Conservation (phyloP, 2,797 vertebrate genomes). For the Ceryle rudis region DNA sequence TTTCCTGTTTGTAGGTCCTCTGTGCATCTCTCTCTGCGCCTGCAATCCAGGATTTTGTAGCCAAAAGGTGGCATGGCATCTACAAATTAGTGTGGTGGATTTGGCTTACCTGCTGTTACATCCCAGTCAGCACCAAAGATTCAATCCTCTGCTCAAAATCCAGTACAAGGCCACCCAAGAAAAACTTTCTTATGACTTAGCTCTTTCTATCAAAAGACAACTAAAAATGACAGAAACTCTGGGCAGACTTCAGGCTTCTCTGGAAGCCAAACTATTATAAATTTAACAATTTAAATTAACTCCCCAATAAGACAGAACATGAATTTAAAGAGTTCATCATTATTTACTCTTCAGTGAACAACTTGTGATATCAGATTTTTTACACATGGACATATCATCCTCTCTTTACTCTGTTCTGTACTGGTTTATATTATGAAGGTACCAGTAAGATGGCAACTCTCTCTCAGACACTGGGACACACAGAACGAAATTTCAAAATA, state of each 20-base stretch:
- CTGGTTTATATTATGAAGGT: not conserved
- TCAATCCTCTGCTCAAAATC: not conserved
- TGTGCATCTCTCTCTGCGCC: no score
- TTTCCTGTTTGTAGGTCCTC: accelerated
- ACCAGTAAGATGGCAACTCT: not conserved
- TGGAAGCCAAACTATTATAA: not conserved
- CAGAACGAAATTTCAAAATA: not conserved
- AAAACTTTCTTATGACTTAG: not conserved
- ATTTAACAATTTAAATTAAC: not conserved
- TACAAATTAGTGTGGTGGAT: not conserved
- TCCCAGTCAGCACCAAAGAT: not conserved
- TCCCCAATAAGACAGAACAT: not conserved
- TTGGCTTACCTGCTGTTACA: not conserved
- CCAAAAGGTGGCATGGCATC: not conserved
- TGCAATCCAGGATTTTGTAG: not conserved
- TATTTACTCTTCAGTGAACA: not conserved
- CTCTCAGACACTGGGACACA: not conserved
- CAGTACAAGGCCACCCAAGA: not conserved
- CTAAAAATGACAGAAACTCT: not conserved
- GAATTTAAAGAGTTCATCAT: not conserved
- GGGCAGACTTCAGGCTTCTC: not conserved
- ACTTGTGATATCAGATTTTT: not conserved
- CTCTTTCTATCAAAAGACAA: not conserved
- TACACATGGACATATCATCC: not conserved
- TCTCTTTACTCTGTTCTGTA: not conserved